phyloP scores from a whole-genome alignment of 1,140 invertebrate species.

The Cyrtorhinus lividipennis region DNA sequence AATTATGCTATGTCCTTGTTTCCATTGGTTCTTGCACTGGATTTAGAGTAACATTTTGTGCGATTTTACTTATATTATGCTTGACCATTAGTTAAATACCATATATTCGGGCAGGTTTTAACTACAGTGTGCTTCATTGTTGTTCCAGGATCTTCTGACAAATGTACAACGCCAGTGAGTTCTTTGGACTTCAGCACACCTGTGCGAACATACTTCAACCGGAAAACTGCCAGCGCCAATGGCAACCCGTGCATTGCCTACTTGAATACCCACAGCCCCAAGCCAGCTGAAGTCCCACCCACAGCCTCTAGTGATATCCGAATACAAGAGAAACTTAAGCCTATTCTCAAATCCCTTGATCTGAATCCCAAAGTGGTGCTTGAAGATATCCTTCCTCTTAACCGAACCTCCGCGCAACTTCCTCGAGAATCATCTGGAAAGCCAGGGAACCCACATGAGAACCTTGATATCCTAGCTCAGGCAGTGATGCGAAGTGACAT shows the following conservation, averaged over 20 bases:
- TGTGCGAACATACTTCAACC: background rate
- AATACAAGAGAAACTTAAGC: constrained; percentile 30
- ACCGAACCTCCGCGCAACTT: background rate
- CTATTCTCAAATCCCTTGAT: constrained; percentile 35
- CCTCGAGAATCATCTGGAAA: constrained; percentile 26
- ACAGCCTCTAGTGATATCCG: background rate
- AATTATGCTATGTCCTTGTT: no score
- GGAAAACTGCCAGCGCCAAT: background rate
- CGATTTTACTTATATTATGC: no score
- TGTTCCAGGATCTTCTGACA: background rate
- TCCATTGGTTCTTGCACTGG: no score
- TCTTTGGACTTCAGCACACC: background rate
- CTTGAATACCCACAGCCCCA: constrained; percentile 4
- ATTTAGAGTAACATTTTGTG: no score
- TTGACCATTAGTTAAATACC: no score
- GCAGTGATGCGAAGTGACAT: constrained; percentile 29
- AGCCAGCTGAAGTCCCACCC: constrained; percentile 16
- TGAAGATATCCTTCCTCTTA: constrained; percentile 26
- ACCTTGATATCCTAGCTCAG: constrained; percentile 28
- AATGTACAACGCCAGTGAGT: constrained; percentile 6
- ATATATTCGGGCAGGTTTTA: background rate
- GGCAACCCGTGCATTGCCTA: background rate
- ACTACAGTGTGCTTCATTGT: background rate
- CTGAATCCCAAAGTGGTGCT: constrained; percentile 37
- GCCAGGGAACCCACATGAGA: constrained; percentile 12